Evolutionary conservation across 1,140 invertebrate species (phyloP).

Genomic region (Zaprionus vittiger): DNA sequence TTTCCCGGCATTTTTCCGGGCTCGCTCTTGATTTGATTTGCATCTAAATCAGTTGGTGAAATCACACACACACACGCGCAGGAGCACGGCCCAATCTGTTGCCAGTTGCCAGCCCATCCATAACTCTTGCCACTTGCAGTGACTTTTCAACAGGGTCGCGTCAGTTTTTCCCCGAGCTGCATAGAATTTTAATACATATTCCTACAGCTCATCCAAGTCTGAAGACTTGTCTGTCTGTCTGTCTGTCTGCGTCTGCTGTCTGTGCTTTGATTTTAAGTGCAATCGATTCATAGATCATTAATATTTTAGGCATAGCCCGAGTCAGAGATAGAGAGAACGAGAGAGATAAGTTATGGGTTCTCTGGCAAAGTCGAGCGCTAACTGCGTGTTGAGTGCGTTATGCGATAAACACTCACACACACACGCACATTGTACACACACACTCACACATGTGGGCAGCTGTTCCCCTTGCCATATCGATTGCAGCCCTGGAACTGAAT

Average conservation of each 20-base stretch:
- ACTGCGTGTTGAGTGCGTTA: slow-evolving; percentile 56
- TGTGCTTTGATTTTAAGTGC: slow-evolving; percentile 71
- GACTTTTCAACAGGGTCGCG: slow-evolving; percentile 60
- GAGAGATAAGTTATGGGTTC: slow-evolving; percentile 75
- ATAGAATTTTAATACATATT: slow-evolving; percentile 70
- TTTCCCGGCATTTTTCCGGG: slow-evolving; percentile 40
- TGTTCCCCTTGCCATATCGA: slow-evolving; percentile 19
- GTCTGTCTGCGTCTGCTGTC: slow-evolving; percentile 20
- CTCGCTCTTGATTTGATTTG: slow-evolving; percentile 76
- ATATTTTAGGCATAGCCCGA: slow-evolving; percentile 73
- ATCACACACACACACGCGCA: slow-evolving; percentile 33
- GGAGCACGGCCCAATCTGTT: slow-evolving; percentile 20
- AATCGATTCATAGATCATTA: slow-evolving; percentile 68
- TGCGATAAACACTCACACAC: slow-evolving; percentile 21
- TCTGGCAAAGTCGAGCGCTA: slow-evolving; percentile 40
- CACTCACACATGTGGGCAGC: slow-evolving; percentile 13
- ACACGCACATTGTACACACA: neutral
- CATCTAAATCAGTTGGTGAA: slow-evolving; percentile 79
- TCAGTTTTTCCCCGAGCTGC: slow-evolving; percentile 38
- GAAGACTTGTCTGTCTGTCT: neutral
- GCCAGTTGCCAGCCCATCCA: slow-evolving; percentile 42
- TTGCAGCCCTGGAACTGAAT: slow-evolving; percentile 11
- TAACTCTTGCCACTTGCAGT: slow-evolving; percentile 67
- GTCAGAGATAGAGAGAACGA: neutral
- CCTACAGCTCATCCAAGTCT: slow-evolving; percentile 8